Base-by-base conservation (phyloP, 1,140 invertebrate species). In the Piezodorus guildinii region DNA sequence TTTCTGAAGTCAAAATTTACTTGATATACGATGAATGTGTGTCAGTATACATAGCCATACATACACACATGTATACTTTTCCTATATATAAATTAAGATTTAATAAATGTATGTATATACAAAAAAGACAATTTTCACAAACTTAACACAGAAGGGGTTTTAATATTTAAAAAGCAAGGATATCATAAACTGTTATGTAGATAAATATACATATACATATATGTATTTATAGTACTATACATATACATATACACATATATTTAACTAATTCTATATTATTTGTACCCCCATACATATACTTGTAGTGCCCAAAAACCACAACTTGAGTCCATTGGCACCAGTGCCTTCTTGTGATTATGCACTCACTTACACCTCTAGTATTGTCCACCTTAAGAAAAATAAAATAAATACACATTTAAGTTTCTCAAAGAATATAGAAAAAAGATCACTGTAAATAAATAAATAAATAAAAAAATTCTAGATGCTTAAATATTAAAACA, bases 221-320 rank as follows among this genome's bases (percentile, higher is more conserved):
- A 30, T 56, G 52, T 56, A 27, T 56, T 19, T 39, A 1, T 39
- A 39, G 12, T 39, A 39, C 34, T 56, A 56, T 23, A 56, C 23
- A 56, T 56, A 56, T 21, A 52, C 21, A 52, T 12, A 52, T 56
- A 56, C 5, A 56, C 52, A 44, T 61, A 45, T 61, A 44, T 34
- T 34, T 30, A 60, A 30, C 19, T 39, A 34, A 44, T 61, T 45
- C 19, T 61, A 16, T 56, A 16, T 56, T 56, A 45, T 61, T 45
- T 46, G 15, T n/a, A 14, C 21, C 44, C 39, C 44, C 21, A 27
- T 46, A 46, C 17, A 45, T 34, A 44, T 44, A 61, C 44, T 44
- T 61, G 44, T 45, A 61, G 60, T 61, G 60, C 60, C 60, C 60
- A 61, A 61, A 43, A 61, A 34, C 39, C 39, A 34, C 21, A 45